These are phyloP conservation scores for Microplitis demolitor DNA, from an alignment of 1,140 invertebrate genomes.

Conservation along the genomic window DNA sequence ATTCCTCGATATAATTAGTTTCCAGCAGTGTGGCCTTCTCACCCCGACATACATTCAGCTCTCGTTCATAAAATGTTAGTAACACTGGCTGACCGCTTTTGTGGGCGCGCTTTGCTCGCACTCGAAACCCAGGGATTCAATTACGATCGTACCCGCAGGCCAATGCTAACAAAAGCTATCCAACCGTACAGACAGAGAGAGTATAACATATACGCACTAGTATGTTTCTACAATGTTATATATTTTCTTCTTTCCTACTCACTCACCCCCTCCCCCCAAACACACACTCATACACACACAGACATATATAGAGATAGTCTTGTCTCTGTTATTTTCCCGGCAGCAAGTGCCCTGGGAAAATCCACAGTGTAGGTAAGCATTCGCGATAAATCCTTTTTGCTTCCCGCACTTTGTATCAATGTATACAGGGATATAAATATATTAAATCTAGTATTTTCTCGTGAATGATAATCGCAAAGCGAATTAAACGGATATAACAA, in stretches of 20 bases:
- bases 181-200: not conserved
- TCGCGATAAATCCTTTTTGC: conserved; percentile 8
- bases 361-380: not conserved
- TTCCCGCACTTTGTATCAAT: not conserved
- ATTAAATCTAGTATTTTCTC: conserved; percentile 5
- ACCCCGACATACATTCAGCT: conserved; percentile 26
- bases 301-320: not conserved
- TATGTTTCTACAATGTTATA: not conserved
- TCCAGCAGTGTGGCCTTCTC: conserved; percentile 24
- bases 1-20: conserved; percentile 46
- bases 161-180: conserved; percentile 33
- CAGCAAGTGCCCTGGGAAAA: not conserved
- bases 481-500: conserved; percentile 21
- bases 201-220: conserved; percentile 14
- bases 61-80: conserved; percentile 40
- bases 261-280: not conserved
- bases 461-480: not conserved
- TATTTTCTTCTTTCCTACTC: not conserved
- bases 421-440: no score
- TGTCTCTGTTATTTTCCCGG: not conserved
- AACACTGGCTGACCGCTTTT: conserved; percentile 42
- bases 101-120: conserved; percentile 36
- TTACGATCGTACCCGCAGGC: conserved; percentile 41
- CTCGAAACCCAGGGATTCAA: conserved; percentile 45
- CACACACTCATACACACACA: not conserved